Percentiles rank a stretch among this genome's conserved stretches.
Conservation (phyloP, 35 echinoderm and acorn worm genomes). For the Hemicentrotus pulcherrimus region DNA sequence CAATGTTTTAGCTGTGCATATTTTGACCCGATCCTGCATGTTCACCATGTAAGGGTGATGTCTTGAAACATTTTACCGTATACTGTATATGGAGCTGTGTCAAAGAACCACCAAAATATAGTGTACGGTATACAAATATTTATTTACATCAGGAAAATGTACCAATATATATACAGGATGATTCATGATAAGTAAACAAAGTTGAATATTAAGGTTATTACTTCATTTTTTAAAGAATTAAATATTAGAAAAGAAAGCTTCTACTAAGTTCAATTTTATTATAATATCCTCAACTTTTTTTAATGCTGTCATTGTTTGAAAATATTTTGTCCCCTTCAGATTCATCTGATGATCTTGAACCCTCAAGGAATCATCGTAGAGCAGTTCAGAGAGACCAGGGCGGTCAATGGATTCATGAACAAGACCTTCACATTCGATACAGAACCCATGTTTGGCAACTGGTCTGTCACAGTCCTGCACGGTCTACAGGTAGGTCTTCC, state of each 20-base stretch:
- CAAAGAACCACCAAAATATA: too few species aligned
- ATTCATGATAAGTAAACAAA: too few species aligned
- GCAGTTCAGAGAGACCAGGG: constrained; percentile 35
- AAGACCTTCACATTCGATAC: constrained; percentile 70
- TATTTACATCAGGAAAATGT: too few species aligned
- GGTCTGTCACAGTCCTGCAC: constrained; percentile 74
- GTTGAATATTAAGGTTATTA: too few species aligned
- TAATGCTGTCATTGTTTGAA: background rate
- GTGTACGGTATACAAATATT: too few species aligned
- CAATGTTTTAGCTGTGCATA: background rate
- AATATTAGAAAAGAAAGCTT: too few species aligned
- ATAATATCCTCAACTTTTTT: too few species aligned
- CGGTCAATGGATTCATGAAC: constrained; percentile 67
- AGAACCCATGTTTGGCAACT: constrained; percentile 92
- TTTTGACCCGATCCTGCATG: background rate
- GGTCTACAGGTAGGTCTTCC: constrained; percentile 66
- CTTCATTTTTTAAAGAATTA: too few species aligned
- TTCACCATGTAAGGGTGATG: background rate
- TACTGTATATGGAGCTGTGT: too few species aligned
- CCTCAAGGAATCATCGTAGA: constrained; percentile 84
- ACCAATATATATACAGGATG: too few species aligned
- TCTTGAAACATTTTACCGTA: background rate
- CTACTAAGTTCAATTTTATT: too few species aligned
- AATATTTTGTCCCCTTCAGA: constrained; percentile 33
- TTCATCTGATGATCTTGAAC: constrained; percentile 72